Conservation (phyloP, 1,140 invertebrate genomes). For the Pseudomyrmex pallidus region DNA sequence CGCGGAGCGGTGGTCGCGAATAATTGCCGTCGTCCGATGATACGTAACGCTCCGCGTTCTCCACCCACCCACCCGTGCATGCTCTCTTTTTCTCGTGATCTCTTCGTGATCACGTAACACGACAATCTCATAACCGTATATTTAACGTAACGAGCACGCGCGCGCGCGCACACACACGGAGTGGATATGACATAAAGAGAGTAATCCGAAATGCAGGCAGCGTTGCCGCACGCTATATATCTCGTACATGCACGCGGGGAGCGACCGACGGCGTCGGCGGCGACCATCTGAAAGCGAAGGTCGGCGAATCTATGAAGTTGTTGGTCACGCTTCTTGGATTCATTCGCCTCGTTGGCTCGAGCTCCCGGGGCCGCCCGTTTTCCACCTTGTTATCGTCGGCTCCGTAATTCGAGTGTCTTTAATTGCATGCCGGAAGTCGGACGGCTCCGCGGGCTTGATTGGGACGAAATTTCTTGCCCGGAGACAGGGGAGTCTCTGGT, state of each 20-base stretch:
- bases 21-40: conserved; percentile 59
- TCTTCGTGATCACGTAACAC: conserved; percentile 32
- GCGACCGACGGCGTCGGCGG: background rate
- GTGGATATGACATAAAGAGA: conserved; percentile 59
- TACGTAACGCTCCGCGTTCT: conserved; percentile 34
- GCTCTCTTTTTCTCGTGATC: conserved; percentile 42
- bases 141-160: conserved; percentile 50
- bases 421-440: conserved; percentile 71
- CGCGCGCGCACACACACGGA: background rate
- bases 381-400: conserved; percentile 72
- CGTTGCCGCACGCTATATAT: conserved; percentile 60
- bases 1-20: conserved; percentile 26
- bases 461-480: conserved; percentile 69
- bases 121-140: conserved; percentile 44
- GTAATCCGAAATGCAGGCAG: conserved; percentile 50
- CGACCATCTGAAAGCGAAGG: conserved; percentile 57
- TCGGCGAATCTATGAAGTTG: conserved; percentile 79
- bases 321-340: conserved; percentile 81
- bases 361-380: conserved; percentile 29
- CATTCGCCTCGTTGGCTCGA: conserved; percentile 74
- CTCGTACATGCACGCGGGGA: conserved; percentile 52
- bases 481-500: background rate
- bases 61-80: conserved; percentile 26
- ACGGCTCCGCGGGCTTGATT: conserved; percentile 61
- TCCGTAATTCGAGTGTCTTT: conserved; percentile 72